A percentile compares a stretch with the other conserved stretches of the same genome.
phyloP scores from a whole-genome alignment of 1,140 invertebrate genomes.

The Radopholus similis region DNA sequence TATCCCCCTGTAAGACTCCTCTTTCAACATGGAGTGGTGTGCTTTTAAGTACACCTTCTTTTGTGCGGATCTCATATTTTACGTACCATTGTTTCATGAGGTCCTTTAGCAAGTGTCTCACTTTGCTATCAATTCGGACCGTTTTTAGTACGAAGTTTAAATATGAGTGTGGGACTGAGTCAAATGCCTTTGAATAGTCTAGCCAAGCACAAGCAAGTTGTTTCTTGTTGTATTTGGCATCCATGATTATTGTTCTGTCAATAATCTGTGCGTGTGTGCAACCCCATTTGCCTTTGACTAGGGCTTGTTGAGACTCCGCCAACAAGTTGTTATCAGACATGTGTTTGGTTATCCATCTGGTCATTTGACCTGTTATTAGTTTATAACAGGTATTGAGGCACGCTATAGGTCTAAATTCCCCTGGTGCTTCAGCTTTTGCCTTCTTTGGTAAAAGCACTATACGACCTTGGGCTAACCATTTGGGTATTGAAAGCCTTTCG shows the following conservation, averaged over 20 bases:
- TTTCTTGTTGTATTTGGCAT: constrained; percentile 10
- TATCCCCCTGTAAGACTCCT: constrained; percentile 41
- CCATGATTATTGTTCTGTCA: constrained; percentile 21
- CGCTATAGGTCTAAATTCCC: constrained; percentile 21
- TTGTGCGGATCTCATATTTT: constrained; percentile 11
- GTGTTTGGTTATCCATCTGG: constrained; percentile 14
- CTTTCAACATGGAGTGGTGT: constrained; percentile 11
- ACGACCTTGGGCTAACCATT: constrained; percentile 26
- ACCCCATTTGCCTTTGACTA: constrained; percentile 20
- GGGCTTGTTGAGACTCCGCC: constrained; percentile 15
- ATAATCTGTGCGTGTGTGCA: constrained; percentile 38
- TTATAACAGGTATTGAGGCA: constrained; percentile 37
- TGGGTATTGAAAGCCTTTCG: neutral
- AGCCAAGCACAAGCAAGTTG: constrained; percentile 36
- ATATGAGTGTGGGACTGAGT: constrained; percentile 35
- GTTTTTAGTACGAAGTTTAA: constrained; percentile 14
- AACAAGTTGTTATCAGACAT: constrained; percentile 5
- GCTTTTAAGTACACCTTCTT: constrained; percentile 7
- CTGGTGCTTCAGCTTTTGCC: too few relatives aligned
- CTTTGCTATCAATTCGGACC: neutral
- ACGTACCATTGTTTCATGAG: constrained; percentile 34
- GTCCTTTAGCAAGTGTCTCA: neutral
- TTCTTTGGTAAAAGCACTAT: constrained; percentile 23
- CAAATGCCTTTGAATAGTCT: constrained; percentile 30
- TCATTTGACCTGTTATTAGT: constrained; percentile 25